A percentile compares a stretch with the other conserved stretches of the same genome.
Evolutionary conservation across 2,888 invertebrate genomes (phyloP).

Genomic region (Hyppa rectilinea): DNA sequence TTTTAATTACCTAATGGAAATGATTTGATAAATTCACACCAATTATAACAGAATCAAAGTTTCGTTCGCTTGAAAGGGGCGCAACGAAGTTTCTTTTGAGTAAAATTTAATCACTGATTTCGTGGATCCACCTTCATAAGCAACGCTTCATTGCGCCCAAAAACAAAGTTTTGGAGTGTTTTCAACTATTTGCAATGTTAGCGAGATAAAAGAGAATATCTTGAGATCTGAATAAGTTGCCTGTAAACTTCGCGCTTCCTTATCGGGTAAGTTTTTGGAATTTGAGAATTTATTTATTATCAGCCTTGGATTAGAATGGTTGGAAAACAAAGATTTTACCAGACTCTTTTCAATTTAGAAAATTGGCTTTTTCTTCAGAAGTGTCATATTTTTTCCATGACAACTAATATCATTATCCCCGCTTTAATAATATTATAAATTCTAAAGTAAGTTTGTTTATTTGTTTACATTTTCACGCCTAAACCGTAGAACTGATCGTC

Average conservation of each 20-base stretch:
- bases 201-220: conserved; percentile 57
- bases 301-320: background rate
- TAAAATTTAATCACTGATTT: conserved; percentile 54
- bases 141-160: conserved; percentile 45
- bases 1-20: conserved; percentile 57
- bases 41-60: conserved; percentile 60
- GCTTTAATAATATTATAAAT: too few relatives aligned
- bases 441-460: too few relatives aligned
- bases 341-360: conserved; percentile 21
- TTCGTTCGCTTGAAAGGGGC: conserved; percentile 35
- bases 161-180: conserved; percentile 53
- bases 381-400: too few relatives aligned
- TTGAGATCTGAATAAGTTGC: conserved; percentile 30
- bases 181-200: conserved; percentile 61
- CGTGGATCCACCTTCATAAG: conserved; percentile 34
- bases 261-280: conserved; percentile 30
- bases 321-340: conserved; percentile 21
- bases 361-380: background rate
- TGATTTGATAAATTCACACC: conserved; percentile 56
- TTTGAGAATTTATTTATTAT: conserved; percentile 38
- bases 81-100: conserved; percentile 49
- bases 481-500: too few relatives aligned
- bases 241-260: conserved; percentile 31
- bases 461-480: too few relatives aligned
- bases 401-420: too few relatives aligned